Conservation (phyloP, 2,888 invertebrate species). For the Candidula unifasciata region DNA sequence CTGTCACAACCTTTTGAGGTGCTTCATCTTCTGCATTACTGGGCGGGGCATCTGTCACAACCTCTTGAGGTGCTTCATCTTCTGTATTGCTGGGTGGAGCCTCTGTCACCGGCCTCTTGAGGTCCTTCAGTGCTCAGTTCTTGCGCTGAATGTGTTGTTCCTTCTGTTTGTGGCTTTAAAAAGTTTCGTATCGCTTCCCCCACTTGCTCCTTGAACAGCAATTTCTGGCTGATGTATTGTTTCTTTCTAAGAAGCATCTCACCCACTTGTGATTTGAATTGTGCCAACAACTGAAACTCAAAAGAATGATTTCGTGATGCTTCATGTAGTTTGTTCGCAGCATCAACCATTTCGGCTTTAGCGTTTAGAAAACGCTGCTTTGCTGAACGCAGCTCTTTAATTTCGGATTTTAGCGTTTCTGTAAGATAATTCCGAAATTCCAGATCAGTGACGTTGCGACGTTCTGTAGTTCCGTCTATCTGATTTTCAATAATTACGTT, state of each 20-base stretch:
- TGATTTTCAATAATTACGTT: not conserved
- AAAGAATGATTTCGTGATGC: not conserved
- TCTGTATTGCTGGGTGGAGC: too few species aligned
- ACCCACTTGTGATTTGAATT: not conserved
- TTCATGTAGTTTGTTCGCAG: not conserved
- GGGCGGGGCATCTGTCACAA: too few species aligned
- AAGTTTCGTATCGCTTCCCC: not conserved
- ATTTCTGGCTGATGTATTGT: not conserved
- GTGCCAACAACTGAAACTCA: not conserved
- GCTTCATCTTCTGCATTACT: too few species aligned
- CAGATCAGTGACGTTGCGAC: too few species aligned
- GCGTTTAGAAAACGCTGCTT: not conserved
- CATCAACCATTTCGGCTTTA: not conserved
- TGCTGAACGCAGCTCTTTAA: not conserved
- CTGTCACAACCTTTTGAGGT: too few species aligned
- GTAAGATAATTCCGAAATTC: not conserved
- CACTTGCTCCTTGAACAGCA: not conserved
- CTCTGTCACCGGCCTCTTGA: too few species aligned
- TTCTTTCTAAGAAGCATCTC: not conserved
- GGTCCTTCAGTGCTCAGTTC: too few species aligned
- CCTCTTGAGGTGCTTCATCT: too few species aligned
- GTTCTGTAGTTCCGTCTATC: not conserved
- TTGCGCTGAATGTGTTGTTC: too few species aligned
- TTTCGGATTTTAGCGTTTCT: not conserved
- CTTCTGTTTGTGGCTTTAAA: not conserved